phyloP scores from a whole-genome alignment of 2,113 vertebrate genomes.

The human region GRCh38 chr7:85489501-85490000 shows the following conservation, averaged over 20 bases:
- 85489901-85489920: neutral
- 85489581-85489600: neutral
- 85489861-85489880: neutral
- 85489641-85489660: slow-evolving; percentile 56
- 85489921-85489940: slow-evolving; percentile 52
- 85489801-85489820: slow-evolving; percentile 69
- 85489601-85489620: neutral
- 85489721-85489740: slow-evolving; percentile 46
- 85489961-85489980: neutral
- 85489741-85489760: slow-evolving; percentile 52
- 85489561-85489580: slow-evolving; percentile 73
- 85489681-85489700: slow-evolving; percentile 59
- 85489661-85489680: slow-evolving; percentile 57
- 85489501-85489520: slow-evolving; percentile 45
- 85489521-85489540: neutral
- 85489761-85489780: slow-evolving; percentile 42
- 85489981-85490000: neutral
- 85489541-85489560: slow-evolving; percentile 12
- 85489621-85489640: neutral
- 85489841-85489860: slow-evolving; percentile 69
- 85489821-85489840: neutral
- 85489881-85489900: neutral
- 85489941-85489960: neutral
- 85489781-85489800: slow-evolving; percentile 46
- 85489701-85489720: slow-evolving; percentile 36